phyloP scores from a whole-genome alignment of 2,113 vertebrate genomes.

The Hippotragus niger region DNA sequence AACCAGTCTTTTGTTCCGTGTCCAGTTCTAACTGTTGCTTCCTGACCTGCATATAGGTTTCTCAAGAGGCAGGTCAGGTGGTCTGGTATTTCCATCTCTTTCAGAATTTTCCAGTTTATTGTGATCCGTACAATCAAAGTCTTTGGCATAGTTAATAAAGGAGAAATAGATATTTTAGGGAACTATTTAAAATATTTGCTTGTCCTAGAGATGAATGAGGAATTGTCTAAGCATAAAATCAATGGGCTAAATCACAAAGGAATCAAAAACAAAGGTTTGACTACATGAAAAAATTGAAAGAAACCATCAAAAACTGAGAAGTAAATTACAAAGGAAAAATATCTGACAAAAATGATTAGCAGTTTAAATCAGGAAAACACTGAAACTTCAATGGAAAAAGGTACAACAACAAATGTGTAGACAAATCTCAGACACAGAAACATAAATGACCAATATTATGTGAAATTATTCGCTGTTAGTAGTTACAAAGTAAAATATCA shows the following conservation, averaged over 20 bases:
- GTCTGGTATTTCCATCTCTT: too few species aligned
- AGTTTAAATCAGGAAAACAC: slow-evolving; percentile 24
- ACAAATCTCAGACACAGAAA: slow-evolving; percentile 4
- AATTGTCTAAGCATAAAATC: slow-evolving; percentile 38
- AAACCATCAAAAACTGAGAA: slow-evolving; percentile 45
- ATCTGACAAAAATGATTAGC: not conserved
- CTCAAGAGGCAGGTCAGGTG: too few species aligned
- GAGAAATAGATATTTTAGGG: not conserved
- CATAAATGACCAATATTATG: not conserved
- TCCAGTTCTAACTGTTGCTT: too few species aligned
- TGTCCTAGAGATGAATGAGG: not conserved
- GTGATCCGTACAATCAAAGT: too few species aligned
- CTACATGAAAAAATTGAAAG: slow-evolving; percentile 14
- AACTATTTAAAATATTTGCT: slow-evolving; percentile 15
- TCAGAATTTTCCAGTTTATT: too few species aligned
- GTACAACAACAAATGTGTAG: not conserved
- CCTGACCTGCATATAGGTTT: too few species aligned
- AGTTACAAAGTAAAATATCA: not conserved
- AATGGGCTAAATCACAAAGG: slow-evolving; percentile 13
- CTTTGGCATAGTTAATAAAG: too few species aligned
- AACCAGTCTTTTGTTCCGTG: too few species aligned
- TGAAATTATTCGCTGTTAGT: not conserved
- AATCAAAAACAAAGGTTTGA: slow-evolving; percentile 35
- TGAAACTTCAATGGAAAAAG: not conserved
- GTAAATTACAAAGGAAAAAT: slow-evolving; percentile 42